Conservation (phyloP, 2,113 vertebrate species). For the Podilymbus podiceps region DNA sequence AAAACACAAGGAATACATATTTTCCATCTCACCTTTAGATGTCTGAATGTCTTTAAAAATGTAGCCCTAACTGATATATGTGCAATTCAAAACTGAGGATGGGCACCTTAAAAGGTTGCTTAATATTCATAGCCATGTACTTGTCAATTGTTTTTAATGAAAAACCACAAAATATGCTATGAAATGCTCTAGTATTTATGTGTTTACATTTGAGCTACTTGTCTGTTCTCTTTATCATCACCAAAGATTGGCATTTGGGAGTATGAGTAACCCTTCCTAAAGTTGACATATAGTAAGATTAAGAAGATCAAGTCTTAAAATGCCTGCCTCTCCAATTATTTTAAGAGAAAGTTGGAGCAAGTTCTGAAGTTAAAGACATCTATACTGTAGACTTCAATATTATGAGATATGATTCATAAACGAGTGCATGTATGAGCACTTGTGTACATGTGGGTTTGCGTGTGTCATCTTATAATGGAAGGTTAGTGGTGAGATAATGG, state of each 20-base stretch:
- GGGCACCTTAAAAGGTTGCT: background rate
- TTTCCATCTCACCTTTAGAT: background rate
- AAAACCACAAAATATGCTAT: background rate
- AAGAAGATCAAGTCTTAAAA: background rate
- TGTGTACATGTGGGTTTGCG: rapidly evolving
- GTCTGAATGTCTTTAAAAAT: background rate
- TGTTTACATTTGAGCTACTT: background rate
- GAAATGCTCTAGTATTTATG: background rate
- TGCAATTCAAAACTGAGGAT: background rate
- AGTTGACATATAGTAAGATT: background rate
- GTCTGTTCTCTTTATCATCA: background rate
- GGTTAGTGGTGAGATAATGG: background rate
- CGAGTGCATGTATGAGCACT: background rate
- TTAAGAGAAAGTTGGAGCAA: background rate
- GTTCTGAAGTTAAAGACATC: background rate
- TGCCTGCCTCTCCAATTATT: background rate
- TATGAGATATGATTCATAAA: background rate
- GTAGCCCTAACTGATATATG: background rate
- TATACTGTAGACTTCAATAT: background rate
- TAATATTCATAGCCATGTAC: background rate
- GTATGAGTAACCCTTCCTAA: background rate
- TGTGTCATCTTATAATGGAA: background rate
- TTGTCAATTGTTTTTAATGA: conserved; percentile 6
- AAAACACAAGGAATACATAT: background rate
- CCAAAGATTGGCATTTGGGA: background rate